phyloP scores from a whole-genome alignment of 1,140 invertebrate species.

The Zaprionus vittiger region DNA sequence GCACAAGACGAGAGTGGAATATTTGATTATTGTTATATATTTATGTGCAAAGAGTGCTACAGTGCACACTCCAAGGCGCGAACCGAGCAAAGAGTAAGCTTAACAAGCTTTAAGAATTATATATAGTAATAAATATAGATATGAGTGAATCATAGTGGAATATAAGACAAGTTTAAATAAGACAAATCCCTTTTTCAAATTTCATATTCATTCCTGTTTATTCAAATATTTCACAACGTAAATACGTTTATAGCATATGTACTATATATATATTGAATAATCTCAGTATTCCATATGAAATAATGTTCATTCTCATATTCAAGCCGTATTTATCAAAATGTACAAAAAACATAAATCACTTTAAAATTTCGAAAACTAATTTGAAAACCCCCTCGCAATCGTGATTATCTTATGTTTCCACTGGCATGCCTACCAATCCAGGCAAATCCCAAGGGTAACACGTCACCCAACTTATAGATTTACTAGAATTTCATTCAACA shows the following conservation, averaged over 20 bases:
- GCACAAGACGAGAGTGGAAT: conserved; percentile 74
- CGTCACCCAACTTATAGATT: neutral
- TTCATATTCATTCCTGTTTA: too few species aligned
- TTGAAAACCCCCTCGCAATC: neutral
- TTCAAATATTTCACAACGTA: too few species aligned
- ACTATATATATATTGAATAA: too few species aligned
- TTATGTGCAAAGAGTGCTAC: conserved; percentile 10
- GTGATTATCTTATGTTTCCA: neutral
- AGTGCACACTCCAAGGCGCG: neutral
- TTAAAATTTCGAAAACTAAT: too few species aligned
- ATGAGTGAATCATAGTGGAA: neutral
- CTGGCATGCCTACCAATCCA: neutral
- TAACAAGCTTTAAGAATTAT: neutral
- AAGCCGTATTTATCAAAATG: too few species aligned
- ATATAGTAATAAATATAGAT: too few species aligned
- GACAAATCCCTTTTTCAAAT: too few species aligned
- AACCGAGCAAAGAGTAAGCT: neutral
- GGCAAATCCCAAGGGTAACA: neutral
- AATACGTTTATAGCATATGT: too few species aligned
- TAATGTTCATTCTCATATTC: too few species aligned
- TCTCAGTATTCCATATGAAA: too few species aligned
- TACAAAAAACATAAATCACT: too few species aligned
- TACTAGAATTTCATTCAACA: neutral
- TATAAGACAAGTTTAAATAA: neutral
- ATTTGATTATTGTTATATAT: conserved; percentile 73